Evolutionary conservation across 1,140 invertebrate species (phyloP).

Genomic region (Temnothorax curvispinosus): DNA sequence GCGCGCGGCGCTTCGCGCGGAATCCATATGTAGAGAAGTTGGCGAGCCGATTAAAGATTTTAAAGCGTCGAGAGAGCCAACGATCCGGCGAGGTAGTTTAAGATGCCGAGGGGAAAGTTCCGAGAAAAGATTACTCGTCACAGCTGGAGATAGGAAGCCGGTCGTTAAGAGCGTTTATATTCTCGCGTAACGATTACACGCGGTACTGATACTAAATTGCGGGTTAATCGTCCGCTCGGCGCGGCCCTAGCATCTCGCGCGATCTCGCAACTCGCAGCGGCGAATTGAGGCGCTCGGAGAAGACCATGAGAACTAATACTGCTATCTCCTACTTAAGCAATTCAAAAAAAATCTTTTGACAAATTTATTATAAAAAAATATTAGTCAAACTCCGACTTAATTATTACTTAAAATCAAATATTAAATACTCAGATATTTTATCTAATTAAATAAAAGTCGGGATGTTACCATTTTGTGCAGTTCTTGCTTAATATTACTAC

Average conservation of each 20-base stretch:
- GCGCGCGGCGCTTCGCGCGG: background rate
- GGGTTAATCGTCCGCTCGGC: conserved; percentile 53
- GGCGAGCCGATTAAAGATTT: conserved; percentile 60
- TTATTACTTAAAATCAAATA: conserved; percentile 20
- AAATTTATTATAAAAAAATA: background rate
- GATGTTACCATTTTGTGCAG: background rate
- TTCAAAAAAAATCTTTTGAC: no score
- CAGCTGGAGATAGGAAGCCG: conserved; percentile 64
- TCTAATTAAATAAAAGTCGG: background rate
- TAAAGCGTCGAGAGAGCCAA: conserved; percentile 14
- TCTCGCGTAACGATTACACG: conserved; percentile 64
- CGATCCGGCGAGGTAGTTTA: conserved; percentile 47
- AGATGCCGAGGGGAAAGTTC: conserved; percentile 52
- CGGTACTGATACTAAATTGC: conserved; percentile 63
- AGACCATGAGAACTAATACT: background rate
- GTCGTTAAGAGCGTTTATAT: conserved; percentile 64
- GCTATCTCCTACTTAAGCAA: background rate
- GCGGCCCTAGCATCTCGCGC: conserved; percentile 20
- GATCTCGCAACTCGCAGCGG: conserved; percentile 40
- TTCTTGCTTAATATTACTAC: background rate
- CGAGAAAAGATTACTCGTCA: conserved; percentile 63
- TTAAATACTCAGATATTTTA: background rate
- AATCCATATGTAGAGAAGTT: conserved; percentile 23
- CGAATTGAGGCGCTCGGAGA: conserved; percentile 1
- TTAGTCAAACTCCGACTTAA: background rate